These are phyloP conservation scores for Porites lutea DNA, from an alignment of 64 coral and sea anemone genomes.

Conservation along the genomic window DNA sequence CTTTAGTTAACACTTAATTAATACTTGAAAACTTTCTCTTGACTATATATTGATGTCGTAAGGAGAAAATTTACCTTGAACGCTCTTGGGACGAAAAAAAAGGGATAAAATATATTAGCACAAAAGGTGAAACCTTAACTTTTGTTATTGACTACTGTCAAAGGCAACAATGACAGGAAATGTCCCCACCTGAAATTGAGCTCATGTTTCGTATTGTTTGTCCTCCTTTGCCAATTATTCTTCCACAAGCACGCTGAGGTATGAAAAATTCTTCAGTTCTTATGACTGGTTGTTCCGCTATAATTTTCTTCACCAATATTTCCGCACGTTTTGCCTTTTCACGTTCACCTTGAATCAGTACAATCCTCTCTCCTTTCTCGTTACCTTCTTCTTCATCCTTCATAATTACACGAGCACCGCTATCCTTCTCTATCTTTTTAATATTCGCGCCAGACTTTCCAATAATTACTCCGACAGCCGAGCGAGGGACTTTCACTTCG, in stretches of 20 bases:
- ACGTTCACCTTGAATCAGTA: conserved; percentile 66
- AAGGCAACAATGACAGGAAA: neutral
- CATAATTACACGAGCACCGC: conserved; percentile 43
- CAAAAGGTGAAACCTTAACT: no score
- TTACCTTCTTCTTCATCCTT: conserved; percentile 52
- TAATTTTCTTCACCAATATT: conserved; percentile 62
- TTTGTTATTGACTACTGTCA: neutral
- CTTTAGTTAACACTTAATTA: no score
- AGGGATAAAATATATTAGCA: no score
- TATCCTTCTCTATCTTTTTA: conserved; percentile 72
- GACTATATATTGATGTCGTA: no score
- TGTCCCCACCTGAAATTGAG: conserved; percentile 47
- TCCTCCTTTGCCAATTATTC: conserved; percentile 70
- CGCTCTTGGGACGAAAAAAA: no score
- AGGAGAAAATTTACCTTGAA: no score
- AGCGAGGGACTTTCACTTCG: conserved; percentile 63
- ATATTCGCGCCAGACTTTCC: conserved; percentile 68
- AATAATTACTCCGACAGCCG: conserved; percentile 44
- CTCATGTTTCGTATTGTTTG: conserved; percentile 58
- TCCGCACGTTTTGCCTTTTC: conserved; percentile 68
- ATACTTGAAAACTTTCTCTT: no score
- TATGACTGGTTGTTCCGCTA: conserved; percentile 55
- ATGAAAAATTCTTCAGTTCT: conserved; percentile 51
- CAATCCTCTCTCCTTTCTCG: conserved; percentile 15
- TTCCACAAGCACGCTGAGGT: conserved; percentile 69